A percentile compares a stretch with the other conserved stretches of the same genome.
Evolutionary conservation across 2,113 vertebrate genomes (phyloP).

Genomic region (Riparia riparia): DNA sequence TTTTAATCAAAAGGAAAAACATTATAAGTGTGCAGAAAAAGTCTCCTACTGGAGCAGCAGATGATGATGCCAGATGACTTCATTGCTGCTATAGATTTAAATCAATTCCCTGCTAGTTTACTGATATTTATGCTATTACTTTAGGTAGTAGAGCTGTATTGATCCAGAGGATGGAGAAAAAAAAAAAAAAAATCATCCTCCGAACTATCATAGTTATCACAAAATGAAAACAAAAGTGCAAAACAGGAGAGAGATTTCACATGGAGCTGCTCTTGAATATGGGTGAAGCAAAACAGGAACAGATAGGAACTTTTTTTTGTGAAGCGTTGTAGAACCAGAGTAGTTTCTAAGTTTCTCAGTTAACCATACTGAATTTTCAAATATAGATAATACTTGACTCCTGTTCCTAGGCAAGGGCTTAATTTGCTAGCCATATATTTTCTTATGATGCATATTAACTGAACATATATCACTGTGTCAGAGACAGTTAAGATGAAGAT

Average conservation of each 20-base stretch:
- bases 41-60: neutral
- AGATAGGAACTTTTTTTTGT: neutral
- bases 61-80: neutral
- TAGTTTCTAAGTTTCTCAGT: neutral
- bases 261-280: neutral
- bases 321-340: neutral
- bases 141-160: neutral
- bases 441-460: neutral
- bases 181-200: neutral
- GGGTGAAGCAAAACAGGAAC: neutral
- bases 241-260: neutral
- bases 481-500: neutral
- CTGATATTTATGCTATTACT: conserved; percentile 27
- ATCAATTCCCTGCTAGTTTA: neutral
- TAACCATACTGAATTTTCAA: conserved; percentile 2
- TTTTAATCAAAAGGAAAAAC: neutral
- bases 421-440: neutral
- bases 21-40: neutral
- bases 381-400: neutral
- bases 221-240: neutral
- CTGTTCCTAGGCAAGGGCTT: neutral
- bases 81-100: neutral
- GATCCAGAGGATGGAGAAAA: neutral
- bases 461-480: neutral
- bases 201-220: neutral